Evolutionary conservation across 2,888 invertebrate genomes (phyloP).

Genomic region (Cephus sareptanus): DNA sequence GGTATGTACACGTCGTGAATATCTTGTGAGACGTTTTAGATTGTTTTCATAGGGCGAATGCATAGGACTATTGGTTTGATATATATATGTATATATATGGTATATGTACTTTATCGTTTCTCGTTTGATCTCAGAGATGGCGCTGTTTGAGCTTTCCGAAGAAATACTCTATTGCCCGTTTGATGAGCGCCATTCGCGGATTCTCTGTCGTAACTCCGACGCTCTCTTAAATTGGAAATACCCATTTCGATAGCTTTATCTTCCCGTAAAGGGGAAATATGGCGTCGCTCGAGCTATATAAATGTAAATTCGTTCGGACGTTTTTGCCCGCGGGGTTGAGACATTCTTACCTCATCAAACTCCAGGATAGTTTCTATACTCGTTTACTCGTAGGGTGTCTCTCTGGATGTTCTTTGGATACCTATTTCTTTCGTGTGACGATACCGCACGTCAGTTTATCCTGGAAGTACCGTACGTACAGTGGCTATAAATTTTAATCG

Average conservation of each 20-base stretch:
- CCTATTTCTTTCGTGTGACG: not conserved
- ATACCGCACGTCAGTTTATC: not conserved
- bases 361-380: not conserved
- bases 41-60: not conserved
- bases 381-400: not conserved
- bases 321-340: not conserved
- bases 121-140: not conserved
- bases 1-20: not conserved
- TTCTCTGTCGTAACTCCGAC: not conserved
- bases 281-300: conserved; percentile 29
- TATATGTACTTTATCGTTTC: not conserved
- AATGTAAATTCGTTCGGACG: conserved; percentile 28
- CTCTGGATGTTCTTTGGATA: not conserved
- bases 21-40: not conserved
- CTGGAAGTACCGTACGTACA: not conserved
- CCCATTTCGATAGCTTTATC: conserved; percentile 20
- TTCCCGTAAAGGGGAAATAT: conserved; percentile 30
- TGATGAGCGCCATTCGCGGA: not conserved
- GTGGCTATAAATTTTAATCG: not conserved
- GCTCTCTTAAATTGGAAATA: conserved; percentile 17
- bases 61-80: not conserved
- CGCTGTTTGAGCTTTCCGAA: not conserved
- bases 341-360: not conserved
- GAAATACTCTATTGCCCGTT: not conserved
- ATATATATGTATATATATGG: too few relatives aligned